Conservation (phyloP, 2,888 invertebrate species). For the Phaonia tiefii region DNA sequence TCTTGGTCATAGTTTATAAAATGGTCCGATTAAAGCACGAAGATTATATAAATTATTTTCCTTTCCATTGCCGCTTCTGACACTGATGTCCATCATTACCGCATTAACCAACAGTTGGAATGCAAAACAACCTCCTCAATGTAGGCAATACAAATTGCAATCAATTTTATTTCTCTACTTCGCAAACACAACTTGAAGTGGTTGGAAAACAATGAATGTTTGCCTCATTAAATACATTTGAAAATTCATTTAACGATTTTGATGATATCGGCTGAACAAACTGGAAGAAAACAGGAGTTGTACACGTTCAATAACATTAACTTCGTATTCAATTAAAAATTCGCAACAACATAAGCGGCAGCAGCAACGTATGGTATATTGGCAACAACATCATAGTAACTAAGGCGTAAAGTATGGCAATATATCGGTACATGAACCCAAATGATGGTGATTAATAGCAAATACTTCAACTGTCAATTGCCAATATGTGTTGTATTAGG, state of each 20-base stretch:
- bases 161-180: not conserved
- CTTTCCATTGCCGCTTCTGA: too few species aligned
- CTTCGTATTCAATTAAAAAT: slow-evolving; percentile 58
- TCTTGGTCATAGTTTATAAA: too few species aligned
- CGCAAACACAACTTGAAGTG: slow-evolving; percentile 15
- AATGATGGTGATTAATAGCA: too few species aligned
- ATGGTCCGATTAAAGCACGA: too few species aligned
- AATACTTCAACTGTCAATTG: slow-evolving; percentile 59
- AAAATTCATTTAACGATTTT: slow-evolving; percentile 32
- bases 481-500: slow-evolving; percentile 42
- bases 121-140: too few species aligned
- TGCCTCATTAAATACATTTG: slow-evolving; percentile 38
- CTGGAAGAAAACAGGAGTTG: slow-evolving; percentile 7
- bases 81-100: too few species aligned
- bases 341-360: too few species aligned
- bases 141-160: slow-evolving; percentile 1
- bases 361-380: not conserved
- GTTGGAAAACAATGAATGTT: slow-evolving; percentile 19
- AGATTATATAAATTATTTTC: too few species aligned
- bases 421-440: too few species aligned
- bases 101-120: too few species aligned
- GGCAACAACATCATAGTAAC: too few species aligned
- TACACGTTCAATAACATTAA: slow-evolving; percentile 42
- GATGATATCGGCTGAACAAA: slow-evolving; percentile 36
- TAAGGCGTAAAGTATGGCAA: too few species aligned